Evolutionary conservation across 2,888 invertebrate species (phyloP).

Genomic region (Suillia variegata): DNA sequence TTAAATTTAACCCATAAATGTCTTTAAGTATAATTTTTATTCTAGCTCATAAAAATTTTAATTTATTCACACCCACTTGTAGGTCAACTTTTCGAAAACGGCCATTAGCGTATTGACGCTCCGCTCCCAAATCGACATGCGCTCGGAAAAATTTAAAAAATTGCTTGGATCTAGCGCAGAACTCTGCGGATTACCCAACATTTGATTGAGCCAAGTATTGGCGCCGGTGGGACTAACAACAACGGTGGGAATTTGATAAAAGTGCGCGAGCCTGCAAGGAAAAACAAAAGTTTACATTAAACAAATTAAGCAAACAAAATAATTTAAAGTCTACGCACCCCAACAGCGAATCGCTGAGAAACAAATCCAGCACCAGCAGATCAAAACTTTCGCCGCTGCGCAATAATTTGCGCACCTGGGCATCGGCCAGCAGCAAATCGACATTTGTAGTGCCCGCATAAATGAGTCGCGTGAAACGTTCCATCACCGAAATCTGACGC

Average conservation of each 20-base stretch:
- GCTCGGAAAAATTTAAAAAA: constrained; percentile 57
- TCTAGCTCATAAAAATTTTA: not conserved
- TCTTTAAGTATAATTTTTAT: not conserved
- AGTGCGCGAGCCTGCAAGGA: constrained; percentile 52
- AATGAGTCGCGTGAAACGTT: constrained; percentile 54
- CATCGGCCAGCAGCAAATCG: constrained; percentile 51
- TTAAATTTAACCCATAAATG: too few relatives aligned
- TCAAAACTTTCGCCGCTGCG: constrained; percentile 52
- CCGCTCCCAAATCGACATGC: constrained; percentile 62
- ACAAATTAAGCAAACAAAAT: not conserved
- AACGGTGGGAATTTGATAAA: constrained; percentile 56
- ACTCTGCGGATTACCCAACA: constrained; percentile 63
- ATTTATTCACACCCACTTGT: constrained; percentile 47
- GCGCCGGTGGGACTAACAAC: constrained; percentile 61
- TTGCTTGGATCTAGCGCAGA: constrained; percentile 62
- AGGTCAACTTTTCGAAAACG: constrained; percentile 56
- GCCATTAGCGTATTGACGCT: constrained; percentile 59
- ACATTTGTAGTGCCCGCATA: constrained; percentile 57
- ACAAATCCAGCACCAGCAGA: constrained; percentile 61
- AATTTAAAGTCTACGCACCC: constrained; percentile 44
- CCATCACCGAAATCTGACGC: constrained; percentile 53
- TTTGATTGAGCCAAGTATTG: constrained; percentile 61
- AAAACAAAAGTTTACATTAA: not conserved
- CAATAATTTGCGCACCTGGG: constrained; percentile 45
- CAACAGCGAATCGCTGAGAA: constrained; percentile 62